Base-by-base conservation (phyloP, 2,113 vertebrate species). In the Eurypyga helias region DNA sequence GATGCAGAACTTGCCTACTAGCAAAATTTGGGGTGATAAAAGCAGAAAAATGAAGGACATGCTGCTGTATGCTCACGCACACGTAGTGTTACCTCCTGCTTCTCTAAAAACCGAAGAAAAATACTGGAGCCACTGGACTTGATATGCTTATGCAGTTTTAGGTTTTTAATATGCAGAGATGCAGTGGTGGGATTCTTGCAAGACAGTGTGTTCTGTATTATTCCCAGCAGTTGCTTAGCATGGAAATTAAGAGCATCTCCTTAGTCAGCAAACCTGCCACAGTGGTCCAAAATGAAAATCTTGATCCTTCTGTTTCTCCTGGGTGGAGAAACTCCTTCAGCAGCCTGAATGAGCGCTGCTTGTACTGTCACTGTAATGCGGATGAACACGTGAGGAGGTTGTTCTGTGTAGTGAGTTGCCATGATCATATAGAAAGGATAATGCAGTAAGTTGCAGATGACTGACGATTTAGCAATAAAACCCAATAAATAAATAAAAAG, bases 401-500 rank as follows among this genome's bases (percentile, higher is more conserved):
- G 49, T 61, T 85, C 12, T 60, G 26, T 49, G 58, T 60, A 85
- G 64, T 67, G 31, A 41, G 36, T 93, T 69, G 94, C 69, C 17
- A 25, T 58, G 64, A 45, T 87, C 88, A 21, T 34, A 60, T 38
- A 76, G 65, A 79, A 89, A 95, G 82, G 66, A 36, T 65, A 81
- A 91, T 46, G 70, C 62, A 70, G 28, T 90, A 91, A 97, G 84
- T 69, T 62, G 72, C 49, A 54, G 71, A 77, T 94, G 95, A 96
- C 58, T 67, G 92, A 75, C 87, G 52, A 87, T 72, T 86, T 87
- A 93, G 89, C 82, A 82, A 80, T 73, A 83, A 94, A 95, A 88
- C 52, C 1, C 43, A 91, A 67, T 67, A 91, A 96, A 93, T 89
- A 94, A 93, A 93, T 76, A 82, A 91, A 92, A 97, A 87, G 61